phyloP scores from a whole-genome alignment of 2,113 vertebrate genomes.

The Spea bombifrons region DNA sequence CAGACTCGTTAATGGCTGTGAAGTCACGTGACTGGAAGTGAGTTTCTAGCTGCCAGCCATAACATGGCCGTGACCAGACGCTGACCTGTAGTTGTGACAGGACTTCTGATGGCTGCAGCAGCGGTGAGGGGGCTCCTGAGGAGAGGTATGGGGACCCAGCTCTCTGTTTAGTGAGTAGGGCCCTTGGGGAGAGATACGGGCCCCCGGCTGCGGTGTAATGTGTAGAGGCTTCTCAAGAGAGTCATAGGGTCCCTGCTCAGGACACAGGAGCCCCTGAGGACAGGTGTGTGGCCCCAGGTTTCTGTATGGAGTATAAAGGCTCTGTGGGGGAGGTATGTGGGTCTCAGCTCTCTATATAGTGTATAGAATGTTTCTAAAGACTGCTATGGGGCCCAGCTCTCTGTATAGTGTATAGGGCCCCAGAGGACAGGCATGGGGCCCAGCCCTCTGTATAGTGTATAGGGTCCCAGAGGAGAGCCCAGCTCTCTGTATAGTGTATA shows the following conservation, averaged over 20 bases:
- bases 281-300: not conserved
- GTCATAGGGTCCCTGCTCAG: not conserved
- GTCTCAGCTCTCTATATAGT: not conserved
- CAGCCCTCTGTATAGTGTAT: not conserved
- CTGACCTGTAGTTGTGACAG: slow-evolving; percentile 1
- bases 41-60: not conserved
- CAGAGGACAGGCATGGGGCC: too few species aligned
- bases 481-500: not conserved
- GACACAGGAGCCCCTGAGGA: too few species aligned
- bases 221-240: not conserved
- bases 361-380: not conserved
- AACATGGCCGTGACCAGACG: slow-evolving; percentile 11
- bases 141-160: not conserved
- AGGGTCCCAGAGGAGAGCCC: not conserved
- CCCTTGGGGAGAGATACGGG: not conserved
- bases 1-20: too few species aligned
- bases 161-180: not conserved
- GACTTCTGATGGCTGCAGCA: not conserved
- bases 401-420: not conserved
- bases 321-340: not conserved
- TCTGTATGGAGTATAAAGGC: not conserved
- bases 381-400: not conserved
- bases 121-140: slow-evolving; percentile 6
- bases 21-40: too few species aligned
- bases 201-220: not conserved